Evolutionary conservation across 2,113 vertebrate genomes (phyloP).

Genomic region (Xiphorhynchus elegans): DNA sequence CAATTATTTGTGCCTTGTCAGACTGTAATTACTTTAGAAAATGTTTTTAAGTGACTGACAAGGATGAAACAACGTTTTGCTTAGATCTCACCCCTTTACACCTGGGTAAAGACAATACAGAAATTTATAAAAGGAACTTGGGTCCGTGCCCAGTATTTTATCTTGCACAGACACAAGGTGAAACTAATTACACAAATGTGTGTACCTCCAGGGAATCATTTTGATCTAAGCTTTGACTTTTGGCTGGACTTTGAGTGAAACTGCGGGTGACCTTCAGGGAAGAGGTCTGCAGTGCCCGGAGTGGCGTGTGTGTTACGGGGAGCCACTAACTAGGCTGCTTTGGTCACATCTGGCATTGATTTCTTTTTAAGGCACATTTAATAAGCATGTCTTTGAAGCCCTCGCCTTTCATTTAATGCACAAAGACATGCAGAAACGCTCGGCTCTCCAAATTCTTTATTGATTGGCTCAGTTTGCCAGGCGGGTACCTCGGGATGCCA

Average conservation of each 20-base stretch:
- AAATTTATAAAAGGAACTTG: conserved; percentile 52
- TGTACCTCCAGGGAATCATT: conserved; percentile 71
- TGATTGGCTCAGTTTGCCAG: conserved; percentile 84
- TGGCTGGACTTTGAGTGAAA: conserved; percentile 68
- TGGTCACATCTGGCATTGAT: conserved; percentile 95
- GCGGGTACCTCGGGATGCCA: conserved; percentile 41
- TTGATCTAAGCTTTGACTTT: conserved; percentile 73
- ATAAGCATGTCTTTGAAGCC: conserved; percentile 94
- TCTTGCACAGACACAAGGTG: conserved; percentile 73
- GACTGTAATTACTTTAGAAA: conserved; percentile 46
- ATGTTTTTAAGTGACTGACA: conserved; percentile 59
- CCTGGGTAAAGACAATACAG: conserved; percentile 51
- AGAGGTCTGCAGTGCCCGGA: conserved; percentile 62
- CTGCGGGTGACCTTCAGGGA: conserved; percentile 73
- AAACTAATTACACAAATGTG: conserved; percentile 74
- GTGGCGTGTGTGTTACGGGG: conserved; percentile 71
- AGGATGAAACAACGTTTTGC: conserved; percentile 22
- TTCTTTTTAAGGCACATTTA: conserved; percentile 92
- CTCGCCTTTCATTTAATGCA: conserved; percentile 88
- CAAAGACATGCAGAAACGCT: conserved; percentile 86
- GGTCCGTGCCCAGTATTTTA: conserved; percentile 60
- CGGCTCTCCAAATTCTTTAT: conserved; percentile 83
- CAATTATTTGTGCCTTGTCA: conserved; percentile 64
- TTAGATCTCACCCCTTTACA: conserved; percentile 43
- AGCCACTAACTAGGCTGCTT: conserved; percentile 82